Base-by-base conservation (phyloP, 2,113 vertebrate genomes). In the Cyanocitta stelleri region DNA sequence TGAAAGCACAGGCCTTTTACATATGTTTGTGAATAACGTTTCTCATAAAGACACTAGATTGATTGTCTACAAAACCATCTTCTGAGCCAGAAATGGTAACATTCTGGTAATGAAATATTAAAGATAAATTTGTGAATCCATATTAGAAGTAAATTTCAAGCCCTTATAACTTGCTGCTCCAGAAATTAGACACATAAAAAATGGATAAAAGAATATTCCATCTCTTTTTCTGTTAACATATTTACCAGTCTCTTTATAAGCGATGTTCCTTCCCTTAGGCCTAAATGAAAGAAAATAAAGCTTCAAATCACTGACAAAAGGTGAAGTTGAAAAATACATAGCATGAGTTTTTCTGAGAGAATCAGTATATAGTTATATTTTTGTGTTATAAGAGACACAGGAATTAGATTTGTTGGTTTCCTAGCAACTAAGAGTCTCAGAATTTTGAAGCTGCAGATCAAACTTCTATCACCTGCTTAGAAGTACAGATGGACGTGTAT, bases 41-140 rank as follows among this genome's bases (percentile, higher is more conserved):
- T 97, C 96, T 97, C 92, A 96, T 96, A 97, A 97, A 97, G 87
- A 87, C 89, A 62, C 39, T 51, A 83, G 89, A 97, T 90, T 97
- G 93, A 98, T 98, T 96, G 94, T 93, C 86, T 85, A 52, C 90
- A 92, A 94, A 97, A 81, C 79, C 61, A 85, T 97, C 95, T 76
- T 73, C 46, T 76, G 88, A 97, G 96, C 88, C 73, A 95, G 93
- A 96, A 97, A 96, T 83, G 71, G 97, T 97, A 96, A 93, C 94
- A 96, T 92, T 97, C 94, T 35, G 75, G 94, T 91, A 96, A 97
- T 96, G 93, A 97, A 98, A 97, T 96, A 97, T 95, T 97, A 97
- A 97, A 96, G 89, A 94, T 89, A 95, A 97, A 97, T 97, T 91
- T 95, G 76, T 92, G 95, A 97, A 93, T 95, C 88, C 44, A 26